Conservation (phyloP, 2,888 invertebrate species). For the Lypha dubia region DNA sequence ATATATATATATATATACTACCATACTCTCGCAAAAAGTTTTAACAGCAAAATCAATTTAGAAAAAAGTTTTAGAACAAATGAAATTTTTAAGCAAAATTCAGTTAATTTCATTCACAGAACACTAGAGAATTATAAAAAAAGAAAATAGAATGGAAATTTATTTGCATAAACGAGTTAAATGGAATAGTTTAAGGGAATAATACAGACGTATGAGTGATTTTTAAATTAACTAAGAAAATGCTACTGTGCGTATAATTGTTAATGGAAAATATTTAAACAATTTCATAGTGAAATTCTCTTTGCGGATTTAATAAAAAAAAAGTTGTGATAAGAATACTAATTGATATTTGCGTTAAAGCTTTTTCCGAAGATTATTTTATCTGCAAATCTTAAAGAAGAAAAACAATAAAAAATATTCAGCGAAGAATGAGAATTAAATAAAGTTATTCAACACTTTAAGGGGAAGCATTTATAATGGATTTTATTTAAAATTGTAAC, state of each 20-base stretch:
- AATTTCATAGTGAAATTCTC: not conserved
- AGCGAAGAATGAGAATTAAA: too few relatives aligned
- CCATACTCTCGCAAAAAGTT: not conserved
- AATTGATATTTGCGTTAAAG: too few relatives aligned
- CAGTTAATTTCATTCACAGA: constrained; percentile 45
- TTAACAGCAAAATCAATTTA: constrained; percentile 54
- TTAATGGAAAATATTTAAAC: not conserved
- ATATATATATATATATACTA: too few relatives aligned
- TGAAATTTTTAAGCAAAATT: constrained; percentile 34
- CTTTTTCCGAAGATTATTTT: too few relatives aligned
- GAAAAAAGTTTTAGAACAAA: constrained; percentile 53
- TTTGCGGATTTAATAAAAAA: not conserved
- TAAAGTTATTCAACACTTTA: too few relatives aligned
- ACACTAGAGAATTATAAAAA: constrained; percentile 7
- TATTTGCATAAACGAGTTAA: constrained; percentile 35
- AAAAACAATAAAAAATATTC: too few relatives aligned
- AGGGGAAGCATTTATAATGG: too few relatives aligned
- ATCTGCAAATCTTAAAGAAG: too few relatives aligned
- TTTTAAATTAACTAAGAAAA: constrained; percentile 14
- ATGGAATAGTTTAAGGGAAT: not conserved
- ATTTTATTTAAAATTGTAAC: too few relatives aligned
- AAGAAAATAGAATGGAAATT: not conserved
- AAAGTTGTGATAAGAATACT: too few relatives aligned
- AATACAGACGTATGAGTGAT: constrained; percentile 9
- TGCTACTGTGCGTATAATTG: constrained; percentile 24